phyloP scores from a whole-genome alignment of 64 coral and sea anemone genomes.

The Platygyra sinensis region DNA sequence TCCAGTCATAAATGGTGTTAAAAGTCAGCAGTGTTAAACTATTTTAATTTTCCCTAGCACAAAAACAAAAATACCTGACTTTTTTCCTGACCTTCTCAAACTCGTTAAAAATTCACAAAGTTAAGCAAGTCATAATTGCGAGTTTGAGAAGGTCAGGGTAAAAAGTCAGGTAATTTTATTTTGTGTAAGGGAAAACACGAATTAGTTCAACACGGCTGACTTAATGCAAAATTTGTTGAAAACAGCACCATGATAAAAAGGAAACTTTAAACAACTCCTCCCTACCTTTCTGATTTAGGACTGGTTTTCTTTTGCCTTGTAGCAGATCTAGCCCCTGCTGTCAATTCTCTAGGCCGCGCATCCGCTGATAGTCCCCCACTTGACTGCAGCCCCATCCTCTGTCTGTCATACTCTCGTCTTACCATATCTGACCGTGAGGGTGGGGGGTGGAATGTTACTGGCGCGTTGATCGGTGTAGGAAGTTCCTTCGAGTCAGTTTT shows the following conservation, averaged over 20 bases:
- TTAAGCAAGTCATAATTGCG: too few species aligned
- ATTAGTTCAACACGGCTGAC: too few species aligned
- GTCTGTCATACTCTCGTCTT: constrained; percentile 81
- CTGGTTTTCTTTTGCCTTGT: constrained; percentile 33
- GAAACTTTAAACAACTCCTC: not conserved
- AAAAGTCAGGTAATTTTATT: too few species aligned
- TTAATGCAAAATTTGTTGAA: too few species aligned
- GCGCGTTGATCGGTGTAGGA: constrained; percentile 62
- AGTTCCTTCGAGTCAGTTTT: constrained; percentile 25
- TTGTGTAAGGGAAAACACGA: too few species aligned
- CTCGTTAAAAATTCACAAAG: too few species aligned
- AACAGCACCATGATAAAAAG: not conserved
- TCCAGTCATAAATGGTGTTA: too few species aligned
- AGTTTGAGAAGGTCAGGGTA: too few species aligned
- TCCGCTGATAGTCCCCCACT: constrained; percentile 48
- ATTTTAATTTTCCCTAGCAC: too few species aligned
- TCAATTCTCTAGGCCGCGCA: constrained; percentile 4
- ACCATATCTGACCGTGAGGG: constrained; percentile 74
- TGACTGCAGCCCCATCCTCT: constrained; percentile 70
- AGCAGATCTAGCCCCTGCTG: not conserved
- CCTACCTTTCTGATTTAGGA: constrained; percentile 31
- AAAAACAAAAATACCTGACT: too few species aligned
- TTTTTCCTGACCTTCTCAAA: too few species aligned
- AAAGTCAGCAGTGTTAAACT: too few species aligned
- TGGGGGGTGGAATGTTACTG: constrained; percentile 82